Conservation (phyloP, 2,888 invertebrate species). For the Patella ulyssiponensis region DNA sequence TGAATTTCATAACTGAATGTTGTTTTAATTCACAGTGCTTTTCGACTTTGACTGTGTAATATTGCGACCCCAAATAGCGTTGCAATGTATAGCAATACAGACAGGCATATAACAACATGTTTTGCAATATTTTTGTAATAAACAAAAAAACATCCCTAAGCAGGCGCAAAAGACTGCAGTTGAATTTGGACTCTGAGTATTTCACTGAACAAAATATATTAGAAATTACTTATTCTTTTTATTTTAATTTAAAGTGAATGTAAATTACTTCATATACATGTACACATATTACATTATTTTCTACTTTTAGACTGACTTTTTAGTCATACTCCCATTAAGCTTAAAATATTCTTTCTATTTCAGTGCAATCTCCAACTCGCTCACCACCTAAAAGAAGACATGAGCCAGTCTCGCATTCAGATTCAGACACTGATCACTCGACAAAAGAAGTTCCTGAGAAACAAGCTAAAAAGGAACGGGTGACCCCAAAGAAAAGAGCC, state of each 20-base stretch:
- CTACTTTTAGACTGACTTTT: neutral
- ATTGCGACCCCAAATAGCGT: too few species aligned
- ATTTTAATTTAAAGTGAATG: too few species aligned
- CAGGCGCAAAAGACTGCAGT: neutral
- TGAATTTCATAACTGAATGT: neutral
- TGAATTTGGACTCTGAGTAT: neutral
- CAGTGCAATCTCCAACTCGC: neutral
- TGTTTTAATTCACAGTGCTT: neutral
- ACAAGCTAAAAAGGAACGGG: neutral
- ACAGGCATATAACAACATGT: too few species aligned
- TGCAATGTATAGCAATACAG: too few species aligned
- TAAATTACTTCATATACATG: too few species aligned
- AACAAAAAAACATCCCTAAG: too few species aligned
- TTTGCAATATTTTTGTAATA: too few species aligned
- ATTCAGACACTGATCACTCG: conserved; percentile 30
- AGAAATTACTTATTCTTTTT: too few species aligned
- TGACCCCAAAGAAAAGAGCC: neutral
- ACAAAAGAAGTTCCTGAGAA: conserved; percentile 6
- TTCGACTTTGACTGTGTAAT: neutral
- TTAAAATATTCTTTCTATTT: neutral
- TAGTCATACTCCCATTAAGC: neutral
- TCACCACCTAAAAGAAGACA: conserved; percentile 29
- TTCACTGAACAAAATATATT: neutral
- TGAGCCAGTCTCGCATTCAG: conserved; percentile 28
- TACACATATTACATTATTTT: too few species aligned